Evolutionary conservation across 2,888 invertebrate species (phyloP).

Genomic region (Harpalus rufipes): DNA sequence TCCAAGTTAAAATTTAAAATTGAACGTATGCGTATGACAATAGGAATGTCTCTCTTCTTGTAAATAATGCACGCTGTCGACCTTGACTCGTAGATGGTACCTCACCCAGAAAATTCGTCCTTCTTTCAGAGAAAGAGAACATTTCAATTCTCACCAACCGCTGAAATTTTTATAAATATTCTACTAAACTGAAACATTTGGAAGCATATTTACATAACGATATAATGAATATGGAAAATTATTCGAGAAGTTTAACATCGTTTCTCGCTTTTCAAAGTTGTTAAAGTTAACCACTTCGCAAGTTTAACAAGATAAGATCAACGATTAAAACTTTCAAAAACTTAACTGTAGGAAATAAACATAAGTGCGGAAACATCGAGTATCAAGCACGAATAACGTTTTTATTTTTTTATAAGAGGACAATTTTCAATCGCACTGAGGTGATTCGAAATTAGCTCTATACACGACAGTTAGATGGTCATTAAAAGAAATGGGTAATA

Average conservation of each 20-base stretch:
- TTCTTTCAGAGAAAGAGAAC: not conserved
- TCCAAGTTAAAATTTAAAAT: slow-evolving; percentile 36
- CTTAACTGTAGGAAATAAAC: slow-evolving; percentile 2
- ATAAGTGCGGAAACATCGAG: not conserved
- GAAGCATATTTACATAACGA: not conserved
- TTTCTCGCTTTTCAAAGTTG: not conserved
- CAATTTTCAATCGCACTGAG: no score
- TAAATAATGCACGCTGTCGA: slow-evolving; percentile 24
- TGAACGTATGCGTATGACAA: slow-evolving; percentile 22
- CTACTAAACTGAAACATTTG: slow-evolving; percentile 9
- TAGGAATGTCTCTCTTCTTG: slow-evolving; percentile 5
- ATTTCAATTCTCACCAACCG: slow-evolving; percentile 2
- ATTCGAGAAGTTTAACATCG: not conserved
- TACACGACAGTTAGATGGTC: no score
- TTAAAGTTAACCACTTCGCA: not conserved
- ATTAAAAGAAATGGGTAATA: no score
- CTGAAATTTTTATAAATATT: slow-evolving; percentile 27
- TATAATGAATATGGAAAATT: slow-evolving; percentile 4
- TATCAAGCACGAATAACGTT: no score
- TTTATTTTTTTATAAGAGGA: no score
- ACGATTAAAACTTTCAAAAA: slow-evolving; percentile 2
- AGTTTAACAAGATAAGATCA: slow-evolving; percentile 2
- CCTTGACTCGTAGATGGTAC: slow-evolving; percentile 4
- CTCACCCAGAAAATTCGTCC: not conserved
- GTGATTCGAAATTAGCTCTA: no score